Percentiles rank a stretch among this genome's conserved stretches.
These are phyloP conservation scores for Anoplophora glabripennis DNA, from an alignment of 1,140 invertebrate genomes.

Conservation along the genomic window DNA sequence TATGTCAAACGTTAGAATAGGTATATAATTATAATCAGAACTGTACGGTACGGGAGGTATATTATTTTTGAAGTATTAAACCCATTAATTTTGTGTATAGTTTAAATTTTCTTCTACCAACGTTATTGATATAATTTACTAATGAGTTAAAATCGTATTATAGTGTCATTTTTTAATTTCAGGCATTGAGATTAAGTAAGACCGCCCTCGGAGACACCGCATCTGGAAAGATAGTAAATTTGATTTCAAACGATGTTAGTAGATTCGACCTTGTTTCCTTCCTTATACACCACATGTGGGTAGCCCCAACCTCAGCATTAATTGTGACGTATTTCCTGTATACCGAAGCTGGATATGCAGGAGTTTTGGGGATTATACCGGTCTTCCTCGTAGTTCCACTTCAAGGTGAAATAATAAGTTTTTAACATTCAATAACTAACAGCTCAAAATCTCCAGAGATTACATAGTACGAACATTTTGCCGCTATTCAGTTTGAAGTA, in stretches of 20 bases:
- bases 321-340: constrained; percentile 65
- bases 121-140: too few relatives aligned
- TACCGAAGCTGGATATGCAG: constrained; percentile 60
- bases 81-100: too few relatives aligned
- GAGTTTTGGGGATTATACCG: constrained; percentile 66
- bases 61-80: too few relatives aligned
- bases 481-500: too few relatives aligned
- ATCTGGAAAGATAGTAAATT: constrained; percentile 80
- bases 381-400: constrained; percentile 70
- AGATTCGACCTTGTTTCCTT: constrained; percentile 61
- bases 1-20: too few relatives aligned
- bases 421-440: not conserved
- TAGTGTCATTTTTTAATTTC: constrained; percentile 15
- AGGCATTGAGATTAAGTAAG: constrained; percentile 60
- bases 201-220: constrained; percentile 73
- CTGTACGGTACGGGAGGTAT: too few relatives aligned
- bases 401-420: constrained; percentile 55
- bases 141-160: too few relatives aligned
- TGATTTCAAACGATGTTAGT: constrained; percentile 76
- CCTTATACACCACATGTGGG: constrained; percentile 62
- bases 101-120: too few relatives aligned
- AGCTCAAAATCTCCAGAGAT: too few relatives aligned
- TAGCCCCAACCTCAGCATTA: constrained; percentile 62
- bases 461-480: too few relatives aligned
- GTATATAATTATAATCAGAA: too few relatives aligned